Evolutionary conservation across 2,888 invertebrate species (phyloP).

Genomic region (Sarcophaga rosellei): DNA sequence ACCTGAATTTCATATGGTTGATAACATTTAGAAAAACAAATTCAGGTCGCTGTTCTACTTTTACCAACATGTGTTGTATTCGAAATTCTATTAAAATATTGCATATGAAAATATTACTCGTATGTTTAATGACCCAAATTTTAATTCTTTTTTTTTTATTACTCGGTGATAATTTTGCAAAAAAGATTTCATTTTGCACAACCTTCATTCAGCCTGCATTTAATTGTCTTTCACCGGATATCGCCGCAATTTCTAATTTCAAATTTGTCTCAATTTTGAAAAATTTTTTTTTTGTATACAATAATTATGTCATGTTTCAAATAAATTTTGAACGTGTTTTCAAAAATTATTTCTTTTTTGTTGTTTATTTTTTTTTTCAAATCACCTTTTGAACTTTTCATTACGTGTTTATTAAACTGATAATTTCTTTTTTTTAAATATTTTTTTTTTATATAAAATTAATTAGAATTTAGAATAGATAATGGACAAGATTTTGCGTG

Average conservation of each 20-base stretch:
- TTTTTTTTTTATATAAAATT: conserved; percentile 3
- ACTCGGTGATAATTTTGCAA: neutral
- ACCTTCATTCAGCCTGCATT: neutral
- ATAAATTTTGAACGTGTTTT: conserved; percentile 15
- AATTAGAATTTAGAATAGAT: neutral
- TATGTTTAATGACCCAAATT: conserved; percentile 4
- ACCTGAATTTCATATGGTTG: too few relatives aligned
- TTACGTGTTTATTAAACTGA: conserved; percentile 51
- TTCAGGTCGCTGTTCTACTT: too few relatives aligned
- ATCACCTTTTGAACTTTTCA: conserved; percentile 61
- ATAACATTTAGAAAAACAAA: too few relatives aligned
- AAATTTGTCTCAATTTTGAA: conserved; percentile 23
- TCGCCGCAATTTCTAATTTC: conserved; percentile 38
- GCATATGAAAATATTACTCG: too few relatives aligned
- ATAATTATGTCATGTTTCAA: conserved; percentile 36
- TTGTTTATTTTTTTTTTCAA: conserved; percentile 29
- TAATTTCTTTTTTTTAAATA: conserved; percentile 45
- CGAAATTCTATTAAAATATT: too few relatives aligned
- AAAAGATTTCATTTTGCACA: neutral
- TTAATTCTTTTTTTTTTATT: neutral
- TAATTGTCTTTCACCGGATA: conserved; percentile 33
- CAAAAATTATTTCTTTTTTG: neutral
- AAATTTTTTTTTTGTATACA: conserved; percentile 1
- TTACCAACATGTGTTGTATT: too few relatives aligned
- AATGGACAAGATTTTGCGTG: neutral